Conservation (phyloP, 2,888 invertebrate species). For the Heteromyza rotundicornis region DNA sequence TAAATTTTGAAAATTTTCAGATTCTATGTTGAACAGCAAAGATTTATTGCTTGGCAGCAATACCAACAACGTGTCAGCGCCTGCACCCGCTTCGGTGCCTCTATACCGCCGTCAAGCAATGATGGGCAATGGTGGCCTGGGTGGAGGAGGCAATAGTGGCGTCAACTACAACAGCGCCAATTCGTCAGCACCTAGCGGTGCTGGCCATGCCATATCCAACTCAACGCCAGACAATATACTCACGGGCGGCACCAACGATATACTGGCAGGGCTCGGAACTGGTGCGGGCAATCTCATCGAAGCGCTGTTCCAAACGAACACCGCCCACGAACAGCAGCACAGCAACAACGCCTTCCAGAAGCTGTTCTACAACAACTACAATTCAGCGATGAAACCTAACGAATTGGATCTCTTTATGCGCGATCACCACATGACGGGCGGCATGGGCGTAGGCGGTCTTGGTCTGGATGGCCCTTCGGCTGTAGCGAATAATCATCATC, state of each 20-base stretch:
- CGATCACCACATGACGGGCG: slow-evolving; percentile 25
- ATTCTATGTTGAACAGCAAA: slow-evolving; percentile 36
- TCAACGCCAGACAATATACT: slow-evolving; percentile 47
- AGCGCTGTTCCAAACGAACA: slow-evolving; percentile 53
- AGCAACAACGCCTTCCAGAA: slow-evolving; percentile 38
- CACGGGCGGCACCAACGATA: slow-evolving; percentile 38
- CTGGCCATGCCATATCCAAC: slow-evolving; percentile 42
- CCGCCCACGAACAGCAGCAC: slow-evolving; percentile 36
- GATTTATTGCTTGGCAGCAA: slow-evolving; percentile 37
- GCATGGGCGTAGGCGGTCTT: slow-evolving; percentile 22
- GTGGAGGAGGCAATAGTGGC: slow-evolving; percentile 1
- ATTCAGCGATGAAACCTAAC: slow-evolving; percentile 41
- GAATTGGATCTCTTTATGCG: slow-evolving; percentile 54
- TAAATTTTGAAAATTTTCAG: not conserved
- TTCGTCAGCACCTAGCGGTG: slow-evolving; percentile 37
- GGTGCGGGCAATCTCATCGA: slow-evolving; percentile 52
- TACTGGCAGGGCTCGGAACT: slow-evolving; percentile 44
- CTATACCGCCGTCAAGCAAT: slow-evolving; percentile 64
- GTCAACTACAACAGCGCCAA: slow-evolving; percentile 35
- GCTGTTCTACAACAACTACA: slow-evolving; percentile 53
- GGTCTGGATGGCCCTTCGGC: not conserved
- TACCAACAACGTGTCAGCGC: slow-evolving; percentile 26
- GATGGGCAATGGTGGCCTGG: slow-evolving; percentile 49
- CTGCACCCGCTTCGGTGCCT: slow-evolving; percentile 59
- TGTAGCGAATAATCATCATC: not conserved